Conservation (phyloP, 1,140 invertebrate genomes). For the Chlorops oryzae region DNA sequence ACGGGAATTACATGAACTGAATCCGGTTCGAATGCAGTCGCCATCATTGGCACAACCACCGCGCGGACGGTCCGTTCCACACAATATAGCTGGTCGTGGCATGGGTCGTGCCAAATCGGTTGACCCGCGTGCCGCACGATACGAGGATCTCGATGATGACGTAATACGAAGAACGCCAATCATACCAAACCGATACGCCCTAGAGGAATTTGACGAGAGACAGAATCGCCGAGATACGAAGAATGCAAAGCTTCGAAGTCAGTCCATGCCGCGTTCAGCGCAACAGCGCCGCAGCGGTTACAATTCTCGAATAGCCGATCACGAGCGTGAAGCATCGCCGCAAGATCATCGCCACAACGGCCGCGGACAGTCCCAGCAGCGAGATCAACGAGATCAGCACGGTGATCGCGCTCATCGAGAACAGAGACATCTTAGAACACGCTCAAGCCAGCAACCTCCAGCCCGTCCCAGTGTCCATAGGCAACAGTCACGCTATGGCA, state of each 20-base stretch:
- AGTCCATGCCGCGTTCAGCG: conserved; percentile 42
- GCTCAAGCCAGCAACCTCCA: no score
- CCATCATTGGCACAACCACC: conserved; percentile 17
- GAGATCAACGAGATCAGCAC: no score
- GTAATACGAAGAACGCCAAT: conserved; percentile 54
- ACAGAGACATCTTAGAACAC: no score
- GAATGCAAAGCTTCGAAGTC: conserved; percentile 23
- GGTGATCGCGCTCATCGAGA: no score
- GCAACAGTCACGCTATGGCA: conserved; percentile 37
- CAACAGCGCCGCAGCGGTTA: conserved; percentile 29
- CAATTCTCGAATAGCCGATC: no score
- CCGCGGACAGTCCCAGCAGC: conserved; percentile 13
- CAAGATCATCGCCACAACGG: conserved; percentile 15
- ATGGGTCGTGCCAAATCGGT: conserved; percentile 35
- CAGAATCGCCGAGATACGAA: neutral
- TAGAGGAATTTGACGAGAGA: conserved; percentile 53
- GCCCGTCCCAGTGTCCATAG: no score
- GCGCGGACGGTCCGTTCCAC: conserved; percentile 22
- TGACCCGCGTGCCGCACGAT: conserved; percentile 36
- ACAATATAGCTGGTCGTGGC: conserved; percentile 3
- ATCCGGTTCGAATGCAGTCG: conserved; percentile 19
- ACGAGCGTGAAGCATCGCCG: conserved; percentile 23
- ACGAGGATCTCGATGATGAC: conserved; percentile 45
- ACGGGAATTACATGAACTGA: conserved; percentile 32
- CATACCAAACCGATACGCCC: conserved; percentile 65